Evolutionary conservation across 2,888 invertebrate species (phyloP), one percentile per base, ranked within the genome.

Genomic region (Cheilosia vernalis): DNA sequence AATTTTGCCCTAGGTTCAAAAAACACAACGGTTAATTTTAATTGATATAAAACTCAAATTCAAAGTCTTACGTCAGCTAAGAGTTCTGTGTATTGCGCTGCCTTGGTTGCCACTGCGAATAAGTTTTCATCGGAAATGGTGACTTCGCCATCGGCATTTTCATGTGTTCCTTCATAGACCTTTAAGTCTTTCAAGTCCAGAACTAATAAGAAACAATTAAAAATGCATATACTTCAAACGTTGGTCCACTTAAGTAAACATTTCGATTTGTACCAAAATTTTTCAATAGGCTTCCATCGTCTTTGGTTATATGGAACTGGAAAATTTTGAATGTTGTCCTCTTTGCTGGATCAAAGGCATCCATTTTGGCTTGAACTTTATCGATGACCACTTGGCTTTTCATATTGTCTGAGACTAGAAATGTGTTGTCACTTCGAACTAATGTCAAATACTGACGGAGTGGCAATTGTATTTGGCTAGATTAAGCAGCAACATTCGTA

Each of bases 321-420:
- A 91, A 91, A 37, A 90, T 89, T 53, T 89, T 89, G n/a, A 90
- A 88, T 13, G 91, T 88, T 1, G 91, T 90, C 9, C 91, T 90
- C 37, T 89, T 89, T 47, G 79, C 87, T 73, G 91, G 90, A 89
- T 91, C 90, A 1, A 90, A 90, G 61, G 90, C 90, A 87, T 89
- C 88, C 2, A 91, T 87, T 82, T 90, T 91, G 55, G 88, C 88
- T 37, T 90, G 90, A 63, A 91, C 91, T 87, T 91, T 91, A 67
- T 91, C 91, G 79, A 91, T 90, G 42, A 91, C 90, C 69, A 88
- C 84, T 83, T 91, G 90, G 85, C 91, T 91, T 87, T 90, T 90
- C 91, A 91, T 91, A 37, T 42, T 87, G 3, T 58, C 2, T 6
- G 17, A 4, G 37, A 37, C 37, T 37, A 4, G 37, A 30, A 30